These are phyloP conservation scores for Paralinhomoeus sp. DNA, from an alignment of 2,888 invertebrate genomes.

Conservation along the genomic window DNA sequence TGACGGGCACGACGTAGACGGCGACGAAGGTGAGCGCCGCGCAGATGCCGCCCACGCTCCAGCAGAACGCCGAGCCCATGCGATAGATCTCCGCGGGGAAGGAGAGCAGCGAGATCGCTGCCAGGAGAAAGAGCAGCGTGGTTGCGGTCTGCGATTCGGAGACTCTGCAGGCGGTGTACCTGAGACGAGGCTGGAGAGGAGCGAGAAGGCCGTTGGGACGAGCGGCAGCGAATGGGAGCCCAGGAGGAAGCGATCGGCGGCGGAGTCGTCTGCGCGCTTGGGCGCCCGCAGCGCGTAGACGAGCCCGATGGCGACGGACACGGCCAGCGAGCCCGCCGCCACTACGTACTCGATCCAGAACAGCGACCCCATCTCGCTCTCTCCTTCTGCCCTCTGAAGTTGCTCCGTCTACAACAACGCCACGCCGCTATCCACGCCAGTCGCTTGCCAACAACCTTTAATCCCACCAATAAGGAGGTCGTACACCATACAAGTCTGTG, in stretches of 20 bases:
- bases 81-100: slow-evolving; percentile 2
- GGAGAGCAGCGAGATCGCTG: not conserved
- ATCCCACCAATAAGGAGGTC: too few species aligned
- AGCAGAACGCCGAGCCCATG: slow-evolving; percentile 2
- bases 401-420: too few species aligned
- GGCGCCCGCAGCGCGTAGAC: not conserved
- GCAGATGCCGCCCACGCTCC: not conserved
- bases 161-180: too few species aligned
- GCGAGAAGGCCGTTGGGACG: not conserved
- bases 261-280: not conserved
- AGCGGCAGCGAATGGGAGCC: not conserved
- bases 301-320: not conserved
- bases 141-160: too few species aligned
- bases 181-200: not conserved
- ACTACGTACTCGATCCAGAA: not conserved
- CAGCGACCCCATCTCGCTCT: too few species aligned
- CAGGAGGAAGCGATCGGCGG: not conserved
- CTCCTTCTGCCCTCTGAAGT: too few species aligned
- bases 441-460: too few species aligned
- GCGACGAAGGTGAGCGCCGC: not conserved
- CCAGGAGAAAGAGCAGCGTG: not conserved
- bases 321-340: not conserved
- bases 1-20: slow-evolving; percentile 2
- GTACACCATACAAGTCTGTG: too few species aligned
- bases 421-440: too few species aligned